phyloP scores from a whole-genome alignment of 2,797 vertebrate species.

The Glossophaga mutica region DNA sequence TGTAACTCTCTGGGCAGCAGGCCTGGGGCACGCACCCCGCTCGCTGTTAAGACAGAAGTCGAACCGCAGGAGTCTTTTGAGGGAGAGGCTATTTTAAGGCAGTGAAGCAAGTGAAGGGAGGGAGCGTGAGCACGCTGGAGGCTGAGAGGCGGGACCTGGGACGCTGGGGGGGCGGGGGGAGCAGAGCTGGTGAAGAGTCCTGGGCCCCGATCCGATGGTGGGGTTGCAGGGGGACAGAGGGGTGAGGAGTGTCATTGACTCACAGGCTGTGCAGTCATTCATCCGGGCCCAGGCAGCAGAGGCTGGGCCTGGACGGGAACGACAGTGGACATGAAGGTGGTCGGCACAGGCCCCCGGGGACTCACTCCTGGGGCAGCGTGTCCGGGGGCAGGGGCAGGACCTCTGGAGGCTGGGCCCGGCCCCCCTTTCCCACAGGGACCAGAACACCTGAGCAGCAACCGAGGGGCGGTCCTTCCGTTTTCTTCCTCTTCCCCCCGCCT shows the following conservation, averaged over 20 bases:
- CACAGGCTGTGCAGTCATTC: rapidly evolving
- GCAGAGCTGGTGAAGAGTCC: background rate
- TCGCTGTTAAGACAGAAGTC: background rate
- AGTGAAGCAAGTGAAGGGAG: background rate
- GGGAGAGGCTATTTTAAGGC: background rate
- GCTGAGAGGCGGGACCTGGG: background rate
- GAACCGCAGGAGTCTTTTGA: background rate
- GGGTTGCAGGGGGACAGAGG: too few relatives aligned
- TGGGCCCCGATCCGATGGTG: background rate
- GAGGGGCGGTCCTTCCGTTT: background rate
- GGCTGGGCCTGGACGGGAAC: too few relatives aligned
- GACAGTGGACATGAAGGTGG: background rate
- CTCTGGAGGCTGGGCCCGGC: background rate
- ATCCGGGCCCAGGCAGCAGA: too few relatives aligned
- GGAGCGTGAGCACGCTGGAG: rapidly evolving
- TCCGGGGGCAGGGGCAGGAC: background rate
- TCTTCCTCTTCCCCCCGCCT: background rate
- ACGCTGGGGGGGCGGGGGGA: background rate
- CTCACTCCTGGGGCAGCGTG: background rate
- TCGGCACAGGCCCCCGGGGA: background rate
- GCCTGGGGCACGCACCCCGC: too few relatives aligned
- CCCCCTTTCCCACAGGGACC: background rate
- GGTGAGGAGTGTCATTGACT: background rate
- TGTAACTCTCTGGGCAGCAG: rapidly evolving
- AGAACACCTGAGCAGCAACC: rapidly evolving